Conservation (phyloP, 2,888 invertebrate genomes). For the Drosophila silvestris region DNA sequence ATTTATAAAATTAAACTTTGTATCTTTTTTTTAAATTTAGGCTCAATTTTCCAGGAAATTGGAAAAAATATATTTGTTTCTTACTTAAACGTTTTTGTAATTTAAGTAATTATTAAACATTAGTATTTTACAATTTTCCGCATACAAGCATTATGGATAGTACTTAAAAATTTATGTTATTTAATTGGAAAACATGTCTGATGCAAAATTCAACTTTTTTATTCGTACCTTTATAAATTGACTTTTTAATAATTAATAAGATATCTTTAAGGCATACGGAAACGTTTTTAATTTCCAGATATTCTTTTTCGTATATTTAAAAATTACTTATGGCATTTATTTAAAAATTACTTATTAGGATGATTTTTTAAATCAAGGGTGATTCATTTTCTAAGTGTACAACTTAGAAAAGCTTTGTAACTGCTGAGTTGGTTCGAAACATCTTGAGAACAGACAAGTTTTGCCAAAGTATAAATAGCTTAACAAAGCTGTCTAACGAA, state of each 20-base stretch:
- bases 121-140: too few relatives aligned
- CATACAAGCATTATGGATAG: background rate
- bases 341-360: too few relatives aligned
- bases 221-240: background rate
- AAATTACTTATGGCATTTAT: too few relatives aligned
- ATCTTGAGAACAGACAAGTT: background rate
- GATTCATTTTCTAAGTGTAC: background rate
- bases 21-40: background rate
- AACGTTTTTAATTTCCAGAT: background rate
- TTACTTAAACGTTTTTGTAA: background rate
- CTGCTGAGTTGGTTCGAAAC: background rate
- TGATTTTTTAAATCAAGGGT: background rate
- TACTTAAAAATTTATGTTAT: background rate
- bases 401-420: background rate
- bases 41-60: background rate
- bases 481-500: background rate
- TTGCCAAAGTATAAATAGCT: background rate
- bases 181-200: background rate
- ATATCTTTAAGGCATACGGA: background rate
- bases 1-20: background rate
- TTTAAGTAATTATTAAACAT: too few relatives aligned
- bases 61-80: background rate
- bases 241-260: background rate
- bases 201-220: background rate
- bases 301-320: background rate